Base-by-base conservation (phyloP, 2,797 vertebrate genomes). In the Liasis olivaceus region DNA sequence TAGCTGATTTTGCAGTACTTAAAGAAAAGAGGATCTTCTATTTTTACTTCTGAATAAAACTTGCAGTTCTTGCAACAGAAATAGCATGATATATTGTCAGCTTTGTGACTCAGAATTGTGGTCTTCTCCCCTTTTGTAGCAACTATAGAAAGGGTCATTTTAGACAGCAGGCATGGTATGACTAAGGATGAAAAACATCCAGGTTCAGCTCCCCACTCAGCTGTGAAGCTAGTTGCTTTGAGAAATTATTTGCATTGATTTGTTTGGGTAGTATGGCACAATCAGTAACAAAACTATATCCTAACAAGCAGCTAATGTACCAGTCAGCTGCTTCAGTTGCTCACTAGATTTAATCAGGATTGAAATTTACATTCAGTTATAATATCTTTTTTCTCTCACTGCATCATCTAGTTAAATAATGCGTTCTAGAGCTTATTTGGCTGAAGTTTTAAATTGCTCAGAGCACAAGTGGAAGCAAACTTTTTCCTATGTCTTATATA, bases 21-120 rank as follows among this genome's bases (percentile, higher is more conserved):
- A 42, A 24, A 17, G 28, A 88, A 90, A 54, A 60, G 64, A 87
- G 22, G 94, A 95, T 93, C 72, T 93, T 92, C 63, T 95, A 22
- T 31, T 93, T 95, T 95, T 90, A 90, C 36, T 59, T 36, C 58
- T 77, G 24, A 69, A 62, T 91, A 87, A 81, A 81, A 90, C 22
- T 15, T 90, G 90, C 60, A 81, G 92, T 91, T 92, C 89, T 77
- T 95, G 93, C 81, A 36, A 1, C 91, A 22, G 62, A 91, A 92
- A 62, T 88, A 91, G 20, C 5, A 5, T 31, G 12, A 0, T 91
- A 36, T 4, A n/a, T 93, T 91, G 89, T 86, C 86, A 91, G 92
- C 26, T 42, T 31, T 89, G n/a, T 88, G 85, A 84, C 84, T 87
- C 56, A 89, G 63, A 64, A 60, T 22, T 86, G 26, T 63, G 36